These are phyloP conservation scores for Microcaecilia unicolor DNA, from an alignment of 2,797 vertebrate species.

Conservation along the genomic window DNA sequence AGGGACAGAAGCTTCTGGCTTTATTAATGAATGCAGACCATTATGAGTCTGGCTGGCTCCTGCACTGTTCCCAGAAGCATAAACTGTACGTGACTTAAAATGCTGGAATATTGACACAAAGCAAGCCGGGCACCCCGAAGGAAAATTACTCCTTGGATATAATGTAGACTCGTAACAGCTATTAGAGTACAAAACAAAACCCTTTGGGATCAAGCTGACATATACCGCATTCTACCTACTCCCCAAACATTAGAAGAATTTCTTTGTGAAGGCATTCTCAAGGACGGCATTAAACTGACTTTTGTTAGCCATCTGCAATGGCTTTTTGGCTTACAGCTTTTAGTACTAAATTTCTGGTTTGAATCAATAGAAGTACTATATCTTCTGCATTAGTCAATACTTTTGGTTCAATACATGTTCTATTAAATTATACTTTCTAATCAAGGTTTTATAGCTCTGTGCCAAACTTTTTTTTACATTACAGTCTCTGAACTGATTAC, in stretches of 20 bases:
- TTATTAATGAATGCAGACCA: constrained; percentile 99
- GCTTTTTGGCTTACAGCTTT: constrained; percentile 67
- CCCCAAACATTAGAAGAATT: constrained; percentile 97
- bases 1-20: constrained; percentile 94
- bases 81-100: constrained; percentile 99
- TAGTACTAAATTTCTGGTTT: constrained; percentile 65
- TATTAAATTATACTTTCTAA: constrained; percentile 82
- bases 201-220: constrained; percentile 92
- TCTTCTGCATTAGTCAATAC: constrained; percentile 72
- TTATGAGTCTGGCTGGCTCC: constrained; percentile 98
- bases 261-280: constrained; percentile 95
- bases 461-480: constrained; percentile 24
- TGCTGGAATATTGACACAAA: constrained; percentile 99
- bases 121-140: constrained; percentile 89
- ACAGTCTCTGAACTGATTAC: constrained; percentile 32
- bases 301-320: constrained; percentile 78
- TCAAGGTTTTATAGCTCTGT: constrained; percentile 62
- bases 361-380: constrained; percentile 69
- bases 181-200: constrained; percentile 98
- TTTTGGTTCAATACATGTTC: constrained; percentile 64
- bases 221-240: constrained; percentile 90
- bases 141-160: constrained; percentile 98
- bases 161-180: constrained; percentile 98
- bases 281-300: constrained; percentile 96
- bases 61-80: constrained; percentile 90